A percentile compares a stretch with the other conserved stretches of the same genome.
These are phyloP conservation scores for Ostrea edulis DNA, from an alignment of 1,140 invertebrate species.

Conservation along the genomic window DNA sequence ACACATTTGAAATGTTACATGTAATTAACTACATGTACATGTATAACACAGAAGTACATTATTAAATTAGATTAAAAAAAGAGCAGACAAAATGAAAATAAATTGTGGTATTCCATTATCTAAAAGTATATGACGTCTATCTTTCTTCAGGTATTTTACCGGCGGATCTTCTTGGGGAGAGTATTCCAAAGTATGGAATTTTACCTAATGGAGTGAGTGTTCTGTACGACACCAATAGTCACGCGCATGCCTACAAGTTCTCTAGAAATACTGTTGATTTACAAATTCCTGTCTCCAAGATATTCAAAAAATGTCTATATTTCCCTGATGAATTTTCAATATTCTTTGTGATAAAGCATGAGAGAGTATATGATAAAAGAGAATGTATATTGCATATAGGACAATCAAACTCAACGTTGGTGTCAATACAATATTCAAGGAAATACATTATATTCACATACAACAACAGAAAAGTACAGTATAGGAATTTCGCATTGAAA, in stretches of 20 bases:
- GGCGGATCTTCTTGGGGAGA: conserved; percentile 66
- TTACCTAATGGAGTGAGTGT: conserved; percentile 71
- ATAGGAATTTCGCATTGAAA: conserved; percentile 63
- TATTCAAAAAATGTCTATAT: conserved; percentile 68
- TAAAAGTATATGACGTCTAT: too few relatives aligned
- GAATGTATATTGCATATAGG: conserved; percentile 69
- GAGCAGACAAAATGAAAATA: too few relatives aligned
- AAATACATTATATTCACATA: conserved; percentile 70
- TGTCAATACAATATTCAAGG: conserved; percentile 65
- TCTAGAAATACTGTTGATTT: conserved; percentile 60
- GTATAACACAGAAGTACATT: too few relatives aligned
- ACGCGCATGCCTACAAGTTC: conserved; percentile 72
- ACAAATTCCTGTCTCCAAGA: conserved; percentile 58
- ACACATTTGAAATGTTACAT: too few relatives aligned
- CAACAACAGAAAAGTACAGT: conserved; percentile 66
- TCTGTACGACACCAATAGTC: conserved; percentile 67
- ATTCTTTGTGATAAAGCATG: conserved; percentile 71
- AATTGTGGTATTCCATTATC: too few relatives aligned
- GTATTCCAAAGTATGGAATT: conserved; percentile 63
- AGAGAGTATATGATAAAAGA: conserved; percentile 51
- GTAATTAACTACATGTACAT: too few relatives aligned
- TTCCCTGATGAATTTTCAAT: conserved; percentile 76
- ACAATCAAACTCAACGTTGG: conserved; percentile 51
- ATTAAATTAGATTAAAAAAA: too few relatives aligned
- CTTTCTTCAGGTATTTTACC: conserved; percentile 66